Evolutionary conservation across 2,888 invertebrate species (phyloP), one percentile per base, ranked within the genome.

Genomic region (Siphlonurus alternatus): DNA sequence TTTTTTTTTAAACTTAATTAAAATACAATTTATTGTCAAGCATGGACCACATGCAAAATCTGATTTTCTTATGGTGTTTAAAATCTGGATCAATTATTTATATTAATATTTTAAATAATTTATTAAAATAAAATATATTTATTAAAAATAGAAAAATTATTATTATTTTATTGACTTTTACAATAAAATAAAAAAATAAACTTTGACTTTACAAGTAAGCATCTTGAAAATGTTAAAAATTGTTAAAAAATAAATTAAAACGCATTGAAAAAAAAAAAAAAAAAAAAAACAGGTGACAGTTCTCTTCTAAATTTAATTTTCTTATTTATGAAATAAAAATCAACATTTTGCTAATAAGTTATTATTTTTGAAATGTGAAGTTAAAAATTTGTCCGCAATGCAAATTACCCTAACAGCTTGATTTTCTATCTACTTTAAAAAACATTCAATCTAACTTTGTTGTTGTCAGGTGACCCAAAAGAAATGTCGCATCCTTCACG

Each of bases 381-480:
- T 51, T n/a, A 10, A 51, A n/a, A 51, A n/a, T 15, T 51, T 51
- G 10, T 51, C n/a, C 53, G 53, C 10, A 51, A 15, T 51, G n/a
- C n/a, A 15, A 15, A 15, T 15, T 15, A 51, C 53, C 53, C 53
- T n/a, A 51, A 51, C 10, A 51, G n/a, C 10, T 51, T n/a, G 10
- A 51, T n/a, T 15, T 51, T 51, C 53, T 20, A n/a, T 56, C 56
- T 56, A n/a, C 7, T 5, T 56, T 5, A 22, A 5, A 56, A 56
- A 56, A 20, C 7, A 1, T 3, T 0, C 19, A 63, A 23, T 51
- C n/a, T 60, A 1, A 2, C 19, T 20, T 62, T 20, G n/a, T 22
- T 25, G 19, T 51, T 61, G 25, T 23, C 25, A 67, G 67, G 66
- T 67, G 18, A 63, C 25, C 23, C 64, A 65, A 25, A 63, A 53